These are phyloP conservation scores for Cavia aperea DNA, from an alignment of 2,113 vertebrate species.

Conservation along the genomic window DNA sequence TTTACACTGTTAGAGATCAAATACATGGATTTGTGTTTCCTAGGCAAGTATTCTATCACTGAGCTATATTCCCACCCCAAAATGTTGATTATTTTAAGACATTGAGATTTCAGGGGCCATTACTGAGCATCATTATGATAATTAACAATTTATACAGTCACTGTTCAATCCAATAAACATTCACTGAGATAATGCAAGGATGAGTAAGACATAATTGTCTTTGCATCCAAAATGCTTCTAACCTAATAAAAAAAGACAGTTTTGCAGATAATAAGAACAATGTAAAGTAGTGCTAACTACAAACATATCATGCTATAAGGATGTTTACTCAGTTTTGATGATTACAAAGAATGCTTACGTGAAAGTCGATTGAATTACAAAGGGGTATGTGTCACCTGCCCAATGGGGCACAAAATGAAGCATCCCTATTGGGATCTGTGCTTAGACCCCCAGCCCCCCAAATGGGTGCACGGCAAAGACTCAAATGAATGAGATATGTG, in stretches of 20 bases:
- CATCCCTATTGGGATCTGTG: not conserved
- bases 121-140: not conserved
- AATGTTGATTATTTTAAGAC: not conserved
- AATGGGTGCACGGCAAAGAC: no score
- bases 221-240: not conserved
- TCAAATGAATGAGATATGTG: no score
- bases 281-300: not conserved
- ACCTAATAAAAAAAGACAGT: not conserved
- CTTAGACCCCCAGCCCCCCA: no score
- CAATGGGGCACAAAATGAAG: not conserved
- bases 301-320: not conserved
- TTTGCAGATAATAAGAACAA: not conserved
- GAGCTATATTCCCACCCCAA: not conserved
- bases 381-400: not conserved
- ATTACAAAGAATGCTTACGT: constrained; percentile 17
- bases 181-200: not conserved
- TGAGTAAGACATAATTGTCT: not conserved
- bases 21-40: not conserved
- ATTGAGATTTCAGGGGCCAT: not conserved
- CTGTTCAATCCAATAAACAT: not conserved
- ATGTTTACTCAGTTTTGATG: not conserved
- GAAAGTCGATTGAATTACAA: not conserved
- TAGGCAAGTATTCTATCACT: not conserved
- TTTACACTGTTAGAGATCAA: not conserved
- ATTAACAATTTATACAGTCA: not conserved